Evolutionary conservation across 2,888 invertebrate species (phyloP).

Genomic region (Keiferia lycopersicella): DNA sequence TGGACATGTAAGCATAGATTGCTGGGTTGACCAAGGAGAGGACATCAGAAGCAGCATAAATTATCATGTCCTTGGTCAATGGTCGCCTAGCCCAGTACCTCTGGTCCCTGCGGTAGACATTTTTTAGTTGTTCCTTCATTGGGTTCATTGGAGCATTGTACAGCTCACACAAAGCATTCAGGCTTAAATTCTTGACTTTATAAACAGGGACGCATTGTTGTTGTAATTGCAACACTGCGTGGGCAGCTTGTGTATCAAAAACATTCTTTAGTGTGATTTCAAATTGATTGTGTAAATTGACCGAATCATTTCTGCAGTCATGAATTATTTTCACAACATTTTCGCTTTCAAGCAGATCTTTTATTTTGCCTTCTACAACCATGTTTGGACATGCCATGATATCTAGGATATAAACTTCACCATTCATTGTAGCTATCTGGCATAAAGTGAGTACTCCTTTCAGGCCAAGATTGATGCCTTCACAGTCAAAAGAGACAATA

Average conservation of each 20-base stretch:
- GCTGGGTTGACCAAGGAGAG: constrained; percentile 92
- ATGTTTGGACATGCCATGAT: constrained; percentile 91
- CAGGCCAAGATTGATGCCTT: constrained; percentile 94
- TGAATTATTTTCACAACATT: constrained; percentile 94
- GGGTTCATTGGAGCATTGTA: constrained; percentile 94
- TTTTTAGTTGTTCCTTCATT: constrained; percentile 94
- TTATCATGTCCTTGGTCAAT: constrained; percentile 93
- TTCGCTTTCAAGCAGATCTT: constrained; percentile 89
- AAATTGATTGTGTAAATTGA: constrained; percentile 92
- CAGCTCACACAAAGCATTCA: constrained; percentile 94
- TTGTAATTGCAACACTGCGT: constrained; percentile 94
- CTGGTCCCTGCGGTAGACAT: constrained; percentile 91
- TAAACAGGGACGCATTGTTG: constrained; percentile 95
- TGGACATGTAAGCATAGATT: constrained; percentile 85
- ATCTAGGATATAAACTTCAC: constrained; percentile 93
- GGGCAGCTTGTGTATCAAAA: constrained; percentile 96
- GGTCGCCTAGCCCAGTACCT: constrained; percentile 95
- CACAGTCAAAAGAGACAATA: constrained; percentile 93
- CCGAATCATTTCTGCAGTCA: constrained; percentile 95
- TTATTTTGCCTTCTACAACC: constrained; percentile 89
- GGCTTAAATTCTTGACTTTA: constrained; percentile 95
- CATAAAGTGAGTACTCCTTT: constrained; percentile 94
- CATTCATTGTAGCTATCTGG: constrained; percentile 90
- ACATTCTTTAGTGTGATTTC: constrained; percentile 91
- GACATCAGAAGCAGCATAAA: constrained; percentile 95